These are phyloP conservation scores for Charaxes varanes DNA, from an alignment of 1,140 invertebrate species.

Conservation along the genomic window DNA sequence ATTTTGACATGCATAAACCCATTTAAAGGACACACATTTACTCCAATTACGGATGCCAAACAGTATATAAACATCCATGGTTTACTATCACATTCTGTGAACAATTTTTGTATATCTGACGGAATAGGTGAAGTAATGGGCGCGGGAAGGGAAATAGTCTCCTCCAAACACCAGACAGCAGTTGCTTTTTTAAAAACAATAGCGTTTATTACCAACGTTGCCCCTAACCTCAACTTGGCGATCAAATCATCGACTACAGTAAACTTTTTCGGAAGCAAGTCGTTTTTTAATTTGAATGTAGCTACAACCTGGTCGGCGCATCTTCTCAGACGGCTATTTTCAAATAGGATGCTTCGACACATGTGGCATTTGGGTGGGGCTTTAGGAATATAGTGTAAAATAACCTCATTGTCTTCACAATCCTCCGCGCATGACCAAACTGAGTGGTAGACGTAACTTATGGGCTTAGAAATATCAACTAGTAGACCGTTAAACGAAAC, in stretches of 20 bases:
- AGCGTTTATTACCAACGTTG: conserved; percentile 30
- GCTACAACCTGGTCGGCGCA: conserved; percentile 50
- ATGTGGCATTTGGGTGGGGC: conserved; percentile 47
- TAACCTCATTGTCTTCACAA: conserved; percentile 56
- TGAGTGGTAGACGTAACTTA: conserved; percentile 47
- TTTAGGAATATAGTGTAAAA: conserved; percentile 56
- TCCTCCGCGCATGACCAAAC: conserved; percentile 65
- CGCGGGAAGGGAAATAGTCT: conserved; percentile 23
- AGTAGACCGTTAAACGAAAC: conserved; percentile 36
- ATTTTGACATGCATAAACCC: conserved; percentile 62
- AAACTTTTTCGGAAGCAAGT: conserved; percentile 31
- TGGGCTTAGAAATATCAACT: conserved; percentile 39
- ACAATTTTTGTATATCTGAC: conserved; percentile 41
- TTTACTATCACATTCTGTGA: conserved; percentile 32
- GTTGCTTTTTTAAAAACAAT: conserved; percentile 36
- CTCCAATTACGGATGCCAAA: conserved; percentile 47
- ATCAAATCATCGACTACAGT: conserved; percentile 49
- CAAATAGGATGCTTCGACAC: conserved; percentile 47
- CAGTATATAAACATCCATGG: conserved; percentile 63
- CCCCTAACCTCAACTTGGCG: conserved; percentile 32
- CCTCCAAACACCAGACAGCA: conserved; percentile 46
- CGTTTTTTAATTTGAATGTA: conserved; percentile 37
- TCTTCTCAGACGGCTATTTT: conserved; percentile 49
- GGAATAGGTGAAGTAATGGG: conserved; percentile 31
- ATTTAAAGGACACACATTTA: conserved; percentile 43